Conservation (phyloP, 2,888 invertebrate species). For the Eledone cirrhosa region DNA sequence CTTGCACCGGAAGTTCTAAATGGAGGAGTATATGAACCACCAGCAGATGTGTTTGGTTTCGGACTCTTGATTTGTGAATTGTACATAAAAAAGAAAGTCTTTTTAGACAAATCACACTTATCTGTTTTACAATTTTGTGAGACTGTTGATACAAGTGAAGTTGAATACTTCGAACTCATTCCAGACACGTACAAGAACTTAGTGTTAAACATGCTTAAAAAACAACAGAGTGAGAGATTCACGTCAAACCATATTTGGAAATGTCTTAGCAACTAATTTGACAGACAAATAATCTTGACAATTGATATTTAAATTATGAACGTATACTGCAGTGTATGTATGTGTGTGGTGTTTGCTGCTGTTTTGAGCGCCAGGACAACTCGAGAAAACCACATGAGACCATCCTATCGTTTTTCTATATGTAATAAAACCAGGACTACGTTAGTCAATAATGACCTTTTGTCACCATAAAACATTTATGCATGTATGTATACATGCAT, state of each 20-base stretch:
- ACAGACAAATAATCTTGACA: too few species aligned
- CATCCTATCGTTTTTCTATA: too few species aligned
- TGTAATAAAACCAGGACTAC: too few species aligned
- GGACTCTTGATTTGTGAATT: slow-evolving; percentile 47
- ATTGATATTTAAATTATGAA: too few species aligned
- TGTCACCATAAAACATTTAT: too few species aligned
- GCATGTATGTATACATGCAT: too few species aligned
- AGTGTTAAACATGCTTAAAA: background rate
- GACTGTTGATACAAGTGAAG: slow-evolving; percentile 37
- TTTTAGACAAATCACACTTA: slow-evolving; percentile 35
- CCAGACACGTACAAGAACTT: background rate
- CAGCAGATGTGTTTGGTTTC: slow-evolving; percentile 56
- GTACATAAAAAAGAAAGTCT: slow-evolving; percentile 32
- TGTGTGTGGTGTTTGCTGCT: too few species aligned
- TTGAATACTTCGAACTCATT: background rate
- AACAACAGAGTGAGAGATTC: background rate
- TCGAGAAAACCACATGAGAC: too few species aligned
- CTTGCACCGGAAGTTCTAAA: slow-evolving; percentile 57
- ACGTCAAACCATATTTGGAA: background rate
- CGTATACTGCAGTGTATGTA: too few species aligned
- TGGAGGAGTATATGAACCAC: slow-evolving; percentile 49
- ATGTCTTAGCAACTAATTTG: background rate
- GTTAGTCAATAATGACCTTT: too few species aligned
- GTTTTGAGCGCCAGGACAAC: too few species aligned
- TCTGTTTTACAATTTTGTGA: slow-evolving; percentile 40